These are phyloP conservation scores for Mycteria americana DNA, from an alignment of 2,797 vertebrate genomes.

Conservation along the genomic window DNA sequence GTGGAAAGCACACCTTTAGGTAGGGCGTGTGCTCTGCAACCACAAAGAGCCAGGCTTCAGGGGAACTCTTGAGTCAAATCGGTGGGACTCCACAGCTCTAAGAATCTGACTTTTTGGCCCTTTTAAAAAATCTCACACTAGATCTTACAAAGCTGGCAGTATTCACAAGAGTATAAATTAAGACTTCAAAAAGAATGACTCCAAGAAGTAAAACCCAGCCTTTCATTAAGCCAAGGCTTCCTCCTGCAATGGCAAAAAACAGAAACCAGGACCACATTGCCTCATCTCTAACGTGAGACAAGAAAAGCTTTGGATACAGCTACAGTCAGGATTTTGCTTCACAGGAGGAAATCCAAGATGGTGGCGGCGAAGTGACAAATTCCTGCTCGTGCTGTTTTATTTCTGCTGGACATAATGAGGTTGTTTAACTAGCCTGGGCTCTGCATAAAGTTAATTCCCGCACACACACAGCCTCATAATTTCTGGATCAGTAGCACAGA, in stretches of 20 bases:
- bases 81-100: neutral
- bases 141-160: neutral
- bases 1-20: neutral
- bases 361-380: neutral
- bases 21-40: neutral
- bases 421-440: neutral
- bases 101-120: neutral
- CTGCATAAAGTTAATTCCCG: neutral
- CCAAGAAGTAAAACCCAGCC: neutral
- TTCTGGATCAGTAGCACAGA: neutral
- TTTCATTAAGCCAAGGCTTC: neutral
- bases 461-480: neutral
- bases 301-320: neutral
- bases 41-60: neutral
- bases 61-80: neutral
- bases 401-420: neutral
- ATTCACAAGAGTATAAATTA: neutral
- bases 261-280: neutral
- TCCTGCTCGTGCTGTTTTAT: neutral
- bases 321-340: neutral
- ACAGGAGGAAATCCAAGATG: constrained; percentile 12
- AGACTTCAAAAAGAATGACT: neutral
- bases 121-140: constrained; percentile 13
- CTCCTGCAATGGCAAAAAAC: neutral
- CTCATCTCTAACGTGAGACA: neutral